Evolutionary conservation across 2,113 vertebrate genomes (phyloP), one percentile per base, ranked within the genome.

Genomic region (Excalfactoria chinensis): DNA sequence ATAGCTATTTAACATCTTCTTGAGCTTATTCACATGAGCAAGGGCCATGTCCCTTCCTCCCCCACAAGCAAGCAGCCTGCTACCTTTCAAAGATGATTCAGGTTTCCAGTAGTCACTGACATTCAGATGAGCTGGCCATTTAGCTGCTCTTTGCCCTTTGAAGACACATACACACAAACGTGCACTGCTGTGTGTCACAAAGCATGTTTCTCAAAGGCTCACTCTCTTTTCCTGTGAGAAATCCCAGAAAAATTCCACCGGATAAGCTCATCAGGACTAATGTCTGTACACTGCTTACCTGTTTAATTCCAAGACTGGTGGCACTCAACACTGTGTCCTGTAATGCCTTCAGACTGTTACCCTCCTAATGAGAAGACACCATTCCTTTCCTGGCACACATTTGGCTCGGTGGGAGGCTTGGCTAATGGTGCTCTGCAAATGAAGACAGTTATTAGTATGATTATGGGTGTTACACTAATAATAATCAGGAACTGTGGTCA

Each of bases 351-450:
- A 87, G 77, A 73, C 93, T 76, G 59, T 70, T 85, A 87, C 7
- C 32, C 15, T 89, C 46, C 30, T 91, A 92, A 93, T 73, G 81
- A 87, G 85, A 89, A 86, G 41, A 73, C 9, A 34, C 88, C 87
- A 87, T 94, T 93, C 59, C 41, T 87, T 83, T 30, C 43, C 64
- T 67, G 46, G 22, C 26, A 7, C 35, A 64, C 35, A 37, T 77
- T 53, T 77, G n/a, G 18, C 59, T 71, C 28, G 13, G 40, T 83
- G 84, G 55, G 43, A 94, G 84, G 84, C 49, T 93, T 87, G 64
- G 87, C 68, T 88, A 89, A 86, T 91, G 56, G 51, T 51, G 44
- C 74, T 88, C 68, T 80, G 64, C 70, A 92, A 93, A 92, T 89
- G 34, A 94, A 2, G 30, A 86, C 1, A 3, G 8, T 85, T 90